These are phyloP conservation scores for Frieseomelitta varia DNA, from an alignment of 1,140 invertebrate genomes.

Conservation along the genomic window DNA sequence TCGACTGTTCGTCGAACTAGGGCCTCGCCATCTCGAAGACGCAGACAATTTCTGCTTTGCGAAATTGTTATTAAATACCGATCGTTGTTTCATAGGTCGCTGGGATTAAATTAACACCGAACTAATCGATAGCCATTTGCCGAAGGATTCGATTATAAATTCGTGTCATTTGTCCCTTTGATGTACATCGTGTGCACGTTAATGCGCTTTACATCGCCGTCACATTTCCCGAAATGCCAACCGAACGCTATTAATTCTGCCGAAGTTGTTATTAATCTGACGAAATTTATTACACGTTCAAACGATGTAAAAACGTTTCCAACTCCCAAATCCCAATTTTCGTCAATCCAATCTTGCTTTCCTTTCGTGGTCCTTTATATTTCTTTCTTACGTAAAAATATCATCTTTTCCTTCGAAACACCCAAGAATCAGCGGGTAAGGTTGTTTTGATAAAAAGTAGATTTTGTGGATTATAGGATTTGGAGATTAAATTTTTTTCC, in stretches of 20 bases:
- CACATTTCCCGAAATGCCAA: neutral
- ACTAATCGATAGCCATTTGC: constrained; percentile 36
- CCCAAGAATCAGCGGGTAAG: neutral
- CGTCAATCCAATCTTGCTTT: neutral
- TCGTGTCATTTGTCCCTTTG: constrained; percentile 28
- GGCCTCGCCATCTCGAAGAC: neutral
- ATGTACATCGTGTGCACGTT: neutral
- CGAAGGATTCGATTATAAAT: constrained; percentile 36
- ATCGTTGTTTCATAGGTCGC: neutral
- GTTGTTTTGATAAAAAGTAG: neutral
- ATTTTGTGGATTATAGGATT: neutral
- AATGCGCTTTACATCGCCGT: neutral
- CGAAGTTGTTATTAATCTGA: neutral
- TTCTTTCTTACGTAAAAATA: neutral
- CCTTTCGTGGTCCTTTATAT: neutral
- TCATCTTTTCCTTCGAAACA: neutral
- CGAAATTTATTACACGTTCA: neutral
- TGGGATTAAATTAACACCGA: constrained; percentile 7
- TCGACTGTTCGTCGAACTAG: neutral
- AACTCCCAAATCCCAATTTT: no score
- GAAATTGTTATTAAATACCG: constrained; percentile 23
- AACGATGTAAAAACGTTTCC: neutral
- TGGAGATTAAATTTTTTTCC: neutral
- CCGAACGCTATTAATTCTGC: neutral
- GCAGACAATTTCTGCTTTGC: neutral